Percentiles rank a stretch among this genome's conserved stretches.
phyloP scores from a whole-genome alignment of 2,888 invertebrate species.

The Dicranocentrus wangi region DNA sequence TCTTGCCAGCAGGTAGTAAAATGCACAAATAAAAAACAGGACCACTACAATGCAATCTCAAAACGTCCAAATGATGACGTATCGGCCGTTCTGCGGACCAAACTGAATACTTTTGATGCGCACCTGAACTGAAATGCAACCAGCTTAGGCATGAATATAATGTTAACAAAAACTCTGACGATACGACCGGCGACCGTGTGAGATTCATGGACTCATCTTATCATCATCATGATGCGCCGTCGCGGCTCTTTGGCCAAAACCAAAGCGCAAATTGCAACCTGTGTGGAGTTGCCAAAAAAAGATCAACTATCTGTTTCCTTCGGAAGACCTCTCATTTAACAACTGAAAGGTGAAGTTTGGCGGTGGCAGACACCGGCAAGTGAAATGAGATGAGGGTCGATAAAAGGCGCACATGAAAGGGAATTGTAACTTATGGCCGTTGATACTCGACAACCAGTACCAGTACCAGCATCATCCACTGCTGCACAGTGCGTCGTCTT shows the following conservation, averaged over 20 bases:
- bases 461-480: not conserved
- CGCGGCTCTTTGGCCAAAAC: slow-evolving; percentile 1
- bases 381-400: not conserved
- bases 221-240: no score
- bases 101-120: no score
- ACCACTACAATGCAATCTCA: not conserved
- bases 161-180: no score
- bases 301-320: slow-evolving; percentile 47
- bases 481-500: not conserved
- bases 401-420: not conserved
- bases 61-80: not conserved
- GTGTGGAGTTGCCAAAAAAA: slow-evolving; percentile 41
- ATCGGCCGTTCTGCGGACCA: no score
- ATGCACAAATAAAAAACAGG: slow-evolving; percentile 1
- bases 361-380: not conserved
- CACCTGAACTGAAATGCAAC: no score
- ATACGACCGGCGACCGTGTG: no score
- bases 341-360: slow-evolving; percentile 12
- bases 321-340: slow-evolving; percentile 17
- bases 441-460: no score
- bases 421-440: no score
- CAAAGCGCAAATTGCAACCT: slow-evolving; percentile 29
- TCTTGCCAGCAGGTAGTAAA: slow-evolving; percentile 45
- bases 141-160: no score
- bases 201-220: no score